Percentiles rank a stretch among this genome's conserved stretches.
Evolutionary conservation across 92 coral and sea anemone species (phyloP).

Genomic region (Parazoanthus swiftii): DNA sequence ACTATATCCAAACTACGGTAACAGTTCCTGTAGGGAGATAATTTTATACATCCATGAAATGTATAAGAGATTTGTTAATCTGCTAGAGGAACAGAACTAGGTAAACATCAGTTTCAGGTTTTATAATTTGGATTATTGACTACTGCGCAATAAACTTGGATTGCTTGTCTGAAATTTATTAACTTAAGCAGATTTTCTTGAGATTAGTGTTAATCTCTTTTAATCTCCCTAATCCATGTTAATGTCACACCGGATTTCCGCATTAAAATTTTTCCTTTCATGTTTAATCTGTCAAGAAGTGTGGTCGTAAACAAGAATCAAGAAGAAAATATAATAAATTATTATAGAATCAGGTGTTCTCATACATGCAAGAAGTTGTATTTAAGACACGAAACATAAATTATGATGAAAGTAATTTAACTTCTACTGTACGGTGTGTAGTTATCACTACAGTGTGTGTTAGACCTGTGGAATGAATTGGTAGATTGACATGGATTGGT

Average conservation of each 20-base stretch:
- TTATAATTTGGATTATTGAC: not conserved
- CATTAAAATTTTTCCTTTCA: not conserved
- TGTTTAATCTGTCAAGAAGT: not conserved
- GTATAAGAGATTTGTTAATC: not conserved
- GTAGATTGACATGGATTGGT: no score
- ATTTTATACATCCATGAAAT: no score
- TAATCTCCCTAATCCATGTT: slow-evolving; percentile 8
- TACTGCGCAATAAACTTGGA: not conserved
- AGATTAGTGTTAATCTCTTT: slow-evolving; percentile 4
- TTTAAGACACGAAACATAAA: no score
- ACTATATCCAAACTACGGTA: no score
- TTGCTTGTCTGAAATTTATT: not conserved
- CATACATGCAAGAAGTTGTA: not conserved
- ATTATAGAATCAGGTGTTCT: not conserved
- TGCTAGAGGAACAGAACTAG: not conserved
- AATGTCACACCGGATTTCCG: not conserved
- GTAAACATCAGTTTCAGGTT: not conserved
- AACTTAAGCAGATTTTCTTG: slow-evolving; percentile 18
- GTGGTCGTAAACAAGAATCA: not conserved
- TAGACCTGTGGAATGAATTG: no score
- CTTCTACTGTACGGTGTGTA: no score
- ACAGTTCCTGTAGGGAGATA: no score
- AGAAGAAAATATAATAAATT: not conserved
- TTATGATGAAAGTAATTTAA: no score
- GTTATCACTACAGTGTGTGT: no score